Evolutionary conservation across 2,888 invertebrate species (phyloP).

Genomic region (Campoplex capitator): DNA sequence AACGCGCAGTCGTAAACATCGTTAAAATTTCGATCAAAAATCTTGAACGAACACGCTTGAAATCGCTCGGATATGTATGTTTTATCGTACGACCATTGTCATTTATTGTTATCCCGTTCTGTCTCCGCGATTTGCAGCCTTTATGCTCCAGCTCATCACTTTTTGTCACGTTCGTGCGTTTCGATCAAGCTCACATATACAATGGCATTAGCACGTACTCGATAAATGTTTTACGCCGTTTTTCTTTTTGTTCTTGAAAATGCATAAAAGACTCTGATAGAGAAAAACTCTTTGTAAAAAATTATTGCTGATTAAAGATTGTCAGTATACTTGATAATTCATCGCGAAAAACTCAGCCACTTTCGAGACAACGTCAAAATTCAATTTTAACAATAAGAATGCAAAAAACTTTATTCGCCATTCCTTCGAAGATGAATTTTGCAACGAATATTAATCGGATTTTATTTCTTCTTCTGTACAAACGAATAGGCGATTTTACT

Average conservation of each 20-base stretch:
- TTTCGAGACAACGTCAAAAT: no score
- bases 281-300: neutral
- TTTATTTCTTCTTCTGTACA: no score
- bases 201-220: neutral
- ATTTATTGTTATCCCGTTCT: neutral
- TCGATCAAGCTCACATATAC: neutral
- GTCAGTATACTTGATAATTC: neutral
- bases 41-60: neutral
- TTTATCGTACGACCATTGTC: neutral
- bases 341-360: no score
- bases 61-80: neutral
- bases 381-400: no score
- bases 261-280: neutral
- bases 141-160: neutral
- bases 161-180: neutral
- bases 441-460: no score
- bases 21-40: neutral
- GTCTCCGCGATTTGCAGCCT: neutral
- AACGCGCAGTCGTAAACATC: neutral
- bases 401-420: no score
- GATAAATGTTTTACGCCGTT: neutral
- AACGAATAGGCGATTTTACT: neutral
- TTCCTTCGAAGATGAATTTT: no score
- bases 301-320: neutral
- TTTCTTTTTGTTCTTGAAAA: neutral